These are phyloP conservation scores for Cliona cf. orientalis DNA, from an alignment of 37 sponge, comb jelly and placozoan species.

Conservation along the genomic window DNA sequence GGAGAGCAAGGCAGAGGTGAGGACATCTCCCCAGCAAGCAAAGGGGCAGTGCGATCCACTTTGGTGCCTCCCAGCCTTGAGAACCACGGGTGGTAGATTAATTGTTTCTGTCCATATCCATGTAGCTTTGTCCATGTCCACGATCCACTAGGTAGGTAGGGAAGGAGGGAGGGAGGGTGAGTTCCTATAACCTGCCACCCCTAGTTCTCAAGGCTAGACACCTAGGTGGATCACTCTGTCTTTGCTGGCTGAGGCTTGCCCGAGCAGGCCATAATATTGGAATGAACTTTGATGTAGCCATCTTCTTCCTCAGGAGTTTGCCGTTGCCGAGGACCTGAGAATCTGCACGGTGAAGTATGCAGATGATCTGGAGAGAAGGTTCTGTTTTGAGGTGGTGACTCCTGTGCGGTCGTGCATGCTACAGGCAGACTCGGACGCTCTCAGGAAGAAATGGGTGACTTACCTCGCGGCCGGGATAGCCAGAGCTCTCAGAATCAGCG, in stretches of 20 bases:
- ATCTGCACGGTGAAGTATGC: constrained; percentile 75
- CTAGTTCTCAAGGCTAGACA: too few relatives aligned
- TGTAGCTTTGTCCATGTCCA: too few relatives aligned
- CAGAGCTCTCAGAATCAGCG: constrained; percentile 48
- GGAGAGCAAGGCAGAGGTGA: constrained; percentile 32
- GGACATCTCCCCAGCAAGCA: neutral
- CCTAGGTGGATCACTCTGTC: neutral
- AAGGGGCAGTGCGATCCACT: too few relatives aligned
- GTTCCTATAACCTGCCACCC: too few relatives aligned
- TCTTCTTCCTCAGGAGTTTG: constrained; percentile 38
- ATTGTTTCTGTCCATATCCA: too few relatives aligned
- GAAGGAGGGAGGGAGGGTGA: too few relatives aligned
- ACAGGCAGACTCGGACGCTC: constrained; percentile 73
- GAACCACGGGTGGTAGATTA: too few relatives aligned
- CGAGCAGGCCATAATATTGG: too few relatives aligned
- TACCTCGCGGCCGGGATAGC: constrained; percentile 53
- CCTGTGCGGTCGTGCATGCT: constrained; percentile 61
- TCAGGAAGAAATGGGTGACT: constrained; percentile 64
- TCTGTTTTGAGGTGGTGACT: constrained; percentile 83
- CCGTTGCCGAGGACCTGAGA: constrained; percentile 72
- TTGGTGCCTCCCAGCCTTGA: too few relatives aligned
- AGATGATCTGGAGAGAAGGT: constrained; percentile 78
- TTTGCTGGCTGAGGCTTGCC: too few relatives aligned
- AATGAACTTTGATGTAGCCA: too few relatives aligned
- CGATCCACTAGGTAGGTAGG: too few relatives aligned